A percentile compares a stretch with the other conserved stretches of the same genome.
phyloP scores from a whole-genome alignment of 92 coral and sea anemone species.

The Isaurus tuberculatus region DNA sequence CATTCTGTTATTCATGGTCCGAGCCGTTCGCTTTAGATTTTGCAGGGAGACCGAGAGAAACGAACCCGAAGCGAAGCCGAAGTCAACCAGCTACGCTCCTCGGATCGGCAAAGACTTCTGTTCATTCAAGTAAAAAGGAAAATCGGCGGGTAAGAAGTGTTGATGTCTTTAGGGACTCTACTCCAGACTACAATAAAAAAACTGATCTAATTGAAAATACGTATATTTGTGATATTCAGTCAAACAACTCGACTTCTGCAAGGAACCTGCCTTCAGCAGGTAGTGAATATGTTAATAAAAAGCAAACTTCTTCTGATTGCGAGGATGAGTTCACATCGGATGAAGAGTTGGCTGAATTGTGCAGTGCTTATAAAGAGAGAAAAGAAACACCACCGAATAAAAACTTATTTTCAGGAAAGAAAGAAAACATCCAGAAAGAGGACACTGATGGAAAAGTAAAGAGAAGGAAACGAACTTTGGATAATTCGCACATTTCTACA shows the following conservation, averaged over 20 bases:
- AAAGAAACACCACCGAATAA: slow-evolving; percentile 9
- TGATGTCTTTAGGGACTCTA: slow-evolving; percentile 34
- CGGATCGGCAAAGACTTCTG: slow-evolving; percentile 7
- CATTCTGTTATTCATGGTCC: slow-evolving; percentile 87
- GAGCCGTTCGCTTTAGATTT: slow-evolving; percentile 87
- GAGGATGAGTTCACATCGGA: slow-evolving; percentile 41
- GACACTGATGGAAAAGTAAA: slow-evolving; percentile 12
- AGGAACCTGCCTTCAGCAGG: slow-evolving; percentile 62
- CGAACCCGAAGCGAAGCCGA: slow-evolving; percentile 80
- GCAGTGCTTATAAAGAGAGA: slow-evolving; percentile 8
- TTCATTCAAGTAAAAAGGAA: slow-evolving; percentile 10
- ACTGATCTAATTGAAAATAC: slow-evolving; percentile 33
- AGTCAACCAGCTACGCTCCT: slow-evolving; percentile 67
- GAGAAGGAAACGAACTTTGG: slow-evolving; percentile 29
- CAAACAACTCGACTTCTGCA: slow-evolving; percentile 68
- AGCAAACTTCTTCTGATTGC: neutral
- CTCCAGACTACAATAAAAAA: slow-evolving; percentile 27
- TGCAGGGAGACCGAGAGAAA: slow-evolving; percentile 69
- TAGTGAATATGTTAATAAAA: slow-evolving; percentile 70
- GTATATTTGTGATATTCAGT: slow-evolving; percentile 32
- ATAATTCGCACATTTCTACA: slow-evolving; percentile 19
- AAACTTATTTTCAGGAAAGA: neutral
- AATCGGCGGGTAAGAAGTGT: slow-evolving; percentile 22
- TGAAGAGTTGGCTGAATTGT: slow-evolving; percentile 31
- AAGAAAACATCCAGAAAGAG: slow-evolving; percentile 1